phyloP scores from a whole-genome alignment of 2,888 invertebrate genomes.

The Trimorus sp. region DNA sequence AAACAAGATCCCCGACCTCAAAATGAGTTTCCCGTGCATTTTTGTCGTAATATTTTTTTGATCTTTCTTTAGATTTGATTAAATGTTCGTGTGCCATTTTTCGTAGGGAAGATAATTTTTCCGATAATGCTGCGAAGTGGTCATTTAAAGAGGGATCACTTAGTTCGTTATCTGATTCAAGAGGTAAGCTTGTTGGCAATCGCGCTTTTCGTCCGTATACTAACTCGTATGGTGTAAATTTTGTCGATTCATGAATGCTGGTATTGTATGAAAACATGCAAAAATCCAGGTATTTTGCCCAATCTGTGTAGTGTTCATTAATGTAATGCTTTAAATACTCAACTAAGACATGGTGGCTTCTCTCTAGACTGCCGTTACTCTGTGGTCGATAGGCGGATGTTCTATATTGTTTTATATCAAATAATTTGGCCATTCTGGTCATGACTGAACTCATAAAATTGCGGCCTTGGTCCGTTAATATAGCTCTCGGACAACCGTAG shows the following conservation, averaged over 20 bases:
- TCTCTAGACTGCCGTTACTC: conserved; percentile 23
- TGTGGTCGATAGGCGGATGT: conserved; percentile 3
- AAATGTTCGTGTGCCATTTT: conserved; percentile 34
- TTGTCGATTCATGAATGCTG: conserved; percentile 13
- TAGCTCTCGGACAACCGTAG: conserved; percentile 5
- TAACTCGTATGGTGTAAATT: conserved; percentile 44
- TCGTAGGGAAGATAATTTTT: conserved; percentile 17
- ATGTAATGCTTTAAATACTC: conserved; percentile 28
- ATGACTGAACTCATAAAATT: conserved; percentile 14
- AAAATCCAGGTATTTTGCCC: not conserved
- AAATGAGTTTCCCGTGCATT: not conserved
- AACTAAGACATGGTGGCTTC: conserved; percentile 34
- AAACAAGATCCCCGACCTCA: not conserved
- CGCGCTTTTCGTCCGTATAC: conserved; percentile 30
- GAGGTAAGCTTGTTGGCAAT: conserved; percentile 1
- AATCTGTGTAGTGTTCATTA: conserved; percentile 1
- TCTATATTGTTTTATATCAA: conserved; percentile 1
- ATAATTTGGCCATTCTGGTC: not conserved
- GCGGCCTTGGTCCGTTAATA: conserved; percentile 5
- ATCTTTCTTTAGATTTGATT: conserved; percentile 45
- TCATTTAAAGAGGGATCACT: conserved; percentile 2
- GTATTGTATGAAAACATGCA: conserved; percentile 25
- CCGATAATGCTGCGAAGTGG: not conserved
- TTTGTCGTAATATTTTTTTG: conserved; percentile 55
- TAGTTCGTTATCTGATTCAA: not conserved